A percentile compares a stretch with the other conserved stretches of the same genome.
Conservation (phyloP, 2,113 vertebrate species). For the Brachyhypopomus occidentalis region DNA sequence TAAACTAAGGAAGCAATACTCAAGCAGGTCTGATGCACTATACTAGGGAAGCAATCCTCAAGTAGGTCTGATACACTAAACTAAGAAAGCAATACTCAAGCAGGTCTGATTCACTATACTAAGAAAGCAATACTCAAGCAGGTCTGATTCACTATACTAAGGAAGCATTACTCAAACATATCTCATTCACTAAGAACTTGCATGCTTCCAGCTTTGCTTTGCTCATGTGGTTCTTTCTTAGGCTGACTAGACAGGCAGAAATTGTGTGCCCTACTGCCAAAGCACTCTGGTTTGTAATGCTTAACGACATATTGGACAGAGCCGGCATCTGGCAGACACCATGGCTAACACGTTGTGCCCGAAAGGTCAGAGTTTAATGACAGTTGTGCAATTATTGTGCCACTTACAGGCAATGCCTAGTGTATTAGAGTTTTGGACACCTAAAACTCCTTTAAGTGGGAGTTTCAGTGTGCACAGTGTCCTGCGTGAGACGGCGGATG, state of each 20-base stretch:
- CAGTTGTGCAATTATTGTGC: neutral
- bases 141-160: too few species aligned
- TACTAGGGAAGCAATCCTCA: too few species aligned
- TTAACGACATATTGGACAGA: neutral
- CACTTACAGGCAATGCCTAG: neutral
- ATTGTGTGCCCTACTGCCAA: neutral
- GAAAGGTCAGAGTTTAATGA: neutral
- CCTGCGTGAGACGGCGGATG: neutral
- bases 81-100: too few species aligned
- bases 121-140: too few species aligned
- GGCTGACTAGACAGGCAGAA: neutral
- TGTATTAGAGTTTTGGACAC: neutral
- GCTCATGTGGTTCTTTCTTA: too few species aligned
- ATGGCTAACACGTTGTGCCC: neutral
- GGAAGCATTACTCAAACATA: too few species aligned
- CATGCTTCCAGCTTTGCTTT: neutral
- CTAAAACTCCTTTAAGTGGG: neutral
- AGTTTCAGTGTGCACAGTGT: too few species aligned
- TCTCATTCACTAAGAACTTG: too few species aligned
- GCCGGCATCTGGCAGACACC: neutral
- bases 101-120: too few species aligned
- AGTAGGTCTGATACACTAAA: too few species aligned
- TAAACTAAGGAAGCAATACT: too few species aligned
- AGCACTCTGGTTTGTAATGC: neutral
- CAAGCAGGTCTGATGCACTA: too few species aligned